Conservation (phyloP, 53 echinoderm and acorn worm genomes). For the Arbacia lixula region DNA sequence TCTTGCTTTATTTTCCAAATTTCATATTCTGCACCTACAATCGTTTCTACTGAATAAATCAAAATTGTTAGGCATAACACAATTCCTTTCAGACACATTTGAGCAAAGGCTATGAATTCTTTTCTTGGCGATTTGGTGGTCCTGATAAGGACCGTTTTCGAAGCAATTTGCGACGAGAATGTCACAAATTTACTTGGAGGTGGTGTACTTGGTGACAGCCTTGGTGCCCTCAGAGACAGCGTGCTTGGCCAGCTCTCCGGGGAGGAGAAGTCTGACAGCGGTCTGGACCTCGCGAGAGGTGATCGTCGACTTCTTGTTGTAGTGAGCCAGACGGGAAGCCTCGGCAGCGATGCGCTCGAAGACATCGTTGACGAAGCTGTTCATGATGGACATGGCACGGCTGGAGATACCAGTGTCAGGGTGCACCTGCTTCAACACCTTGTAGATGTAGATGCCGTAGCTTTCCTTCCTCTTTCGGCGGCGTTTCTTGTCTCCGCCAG, state of each 20-base stretch:
- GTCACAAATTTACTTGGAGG: slow-evolving; percentile 74
- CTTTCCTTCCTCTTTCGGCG: slow-evolving; percentile 76
- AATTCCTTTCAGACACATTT: no score
- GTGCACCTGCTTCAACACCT: slow-evolving; percentile 91
- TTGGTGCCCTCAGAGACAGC: slow-evolving; percentile 87
- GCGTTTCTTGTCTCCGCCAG: slow-evolving; percentile 64
- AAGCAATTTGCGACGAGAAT: background rate
- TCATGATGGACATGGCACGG: slow-evolving; percentile 83
- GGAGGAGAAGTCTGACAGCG: slow-evolving; percentile 83
- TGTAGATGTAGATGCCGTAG: slow-evolving; percentile 95
- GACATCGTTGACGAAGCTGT: slow-evolving; percentile 91
- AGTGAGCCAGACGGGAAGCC: slow-evolving; percentile 78
- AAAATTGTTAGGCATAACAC: no score
- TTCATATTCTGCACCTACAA: no score
- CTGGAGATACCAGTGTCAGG: slow-evolving; percentile 94
- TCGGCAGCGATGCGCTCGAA: slow-evolving; percentile 87
- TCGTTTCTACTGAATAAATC: no score
- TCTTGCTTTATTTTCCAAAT: no score
- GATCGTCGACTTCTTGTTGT: slow-evolving; percentile 88
- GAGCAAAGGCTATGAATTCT: no score
- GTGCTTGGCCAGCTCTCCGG: slow-evolving; percentile 90
- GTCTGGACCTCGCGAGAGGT: slow-evolving; percentile 84
- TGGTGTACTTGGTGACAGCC: slow-evolving; percentile 93
- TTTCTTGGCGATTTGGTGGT: slow-evolving; percentile 55
- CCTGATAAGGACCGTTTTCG: slow-evolving; percentile 41